phyloP scores from a whole-genome alignment of 2,888 invertebrate genomes.

The Drosophila sordidula region DNA sequence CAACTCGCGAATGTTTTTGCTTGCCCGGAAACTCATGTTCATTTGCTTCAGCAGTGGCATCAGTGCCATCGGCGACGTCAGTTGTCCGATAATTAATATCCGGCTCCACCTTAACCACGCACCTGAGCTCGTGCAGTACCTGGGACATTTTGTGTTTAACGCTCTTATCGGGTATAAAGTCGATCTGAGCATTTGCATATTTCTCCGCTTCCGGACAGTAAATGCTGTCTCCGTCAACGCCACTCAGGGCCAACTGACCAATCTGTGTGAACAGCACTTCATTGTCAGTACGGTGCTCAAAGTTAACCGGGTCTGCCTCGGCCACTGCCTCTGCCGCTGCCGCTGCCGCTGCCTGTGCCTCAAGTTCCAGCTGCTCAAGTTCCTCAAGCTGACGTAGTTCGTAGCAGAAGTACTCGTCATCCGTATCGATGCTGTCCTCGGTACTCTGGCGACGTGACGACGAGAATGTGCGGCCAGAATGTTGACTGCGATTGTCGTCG shows the following conservation, averaged over 20 bases:
- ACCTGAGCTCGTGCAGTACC: slow-evolving; percentile 90
- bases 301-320: neutral
- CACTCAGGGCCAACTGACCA: slow-evolving; percentile 87
- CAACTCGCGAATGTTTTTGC: slow-evolving; percentile 16
- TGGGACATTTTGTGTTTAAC: slow-evolving; percentile 92
- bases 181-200: slow-evolving; percentile 11
- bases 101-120: slow-evolving; percentile 87
- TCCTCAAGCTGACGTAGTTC: slow-evolving; percentile 94
- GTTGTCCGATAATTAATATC: slow-evolving; percentile 20
- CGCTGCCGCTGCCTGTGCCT: slow-evolving; percentile 11
- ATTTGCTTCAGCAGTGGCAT: neutral
- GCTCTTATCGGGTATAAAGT: slow-evolving; percentile 88
- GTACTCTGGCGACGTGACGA: slow-evolving; percentile 95
- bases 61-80: neutral
- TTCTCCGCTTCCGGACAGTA: slow-evolving; percentile 8
- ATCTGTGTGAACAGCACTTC: slow-evolving; percentile 80
- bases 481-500: slow-evolving; percentile 94
- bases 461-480: slow-evolving; percentile 94
- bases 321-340: neutral
- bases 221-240: slow-evolving; percentile 83
- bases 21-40: slow-evolving; percentile 3
- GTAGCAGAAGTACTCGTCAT: slow-evolving; percentile 97
- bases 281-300: slow-evolving; percentile 26
- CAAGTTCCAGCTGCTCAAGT: slow-evolving; percentile 89
- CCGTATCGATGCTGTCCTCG: slow-evolving; percentile 96